Evolutionary conservation across 2,113 vertebrate species (phyloP), one percentile per base, ranked within the genome.

Genomic region (Podocnemis expansa): DNA sequence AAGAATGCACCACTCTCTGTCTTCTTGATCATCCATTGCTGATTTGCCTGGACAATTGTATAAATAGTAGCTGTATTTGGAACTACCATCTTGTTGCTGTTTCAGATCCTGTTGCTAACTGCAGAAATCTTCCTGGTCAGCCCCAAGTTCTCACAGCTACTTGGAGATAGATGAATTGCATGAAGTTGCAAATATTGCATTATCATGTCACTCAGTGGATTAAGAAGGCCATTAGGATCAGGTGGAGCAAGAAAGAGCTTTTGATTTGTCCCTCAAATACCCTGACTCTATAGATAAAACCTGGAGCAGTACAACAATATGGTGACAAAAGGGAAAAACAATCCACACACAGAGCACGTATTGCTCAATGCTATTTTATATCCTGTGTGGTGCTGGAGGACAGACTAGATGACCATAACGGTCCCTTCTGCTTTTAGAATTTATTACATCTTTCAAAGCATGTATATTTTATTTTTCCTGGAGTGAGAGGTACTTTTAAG

Each of bases 391-490:
- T 29, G 88, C 91, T 56, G 92, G 94, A 94, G 93, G 70, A 60
- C 51, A 96, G 79, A 88, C 80, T 47, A 79, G 51, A 89, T 60
- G 82, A 93, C 87, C 91, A 86, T 85, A 73, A 84, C 87, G 58
- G 45, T 58, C 80, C 84, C 63, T 96, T 88, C 78, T 91, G 93
- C 89, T 79, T 51, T 94, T 93, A 60, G 80, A 80, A 76, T 0
- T 0, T 2, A 10, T 2, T 4, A 16, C 19, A 3, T 3, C 43
- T 55, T 54, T 3, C 1, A 63, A 34, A 80, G 52, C 8, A n/a
- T 12, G 38, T 84, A 45, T 29, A 24, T 21, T 24, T 38, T 34
- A 5, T 6, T 17, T 88, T 73, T 55, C 29, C 12, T 87, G 10
- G 45, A 60, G 31, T 10, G 8, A 0, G 5, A 63, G 75, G 43